Base-by-base conservation (phyloP, 1,140 invertebrate species). In the Bombus terrestris region DNA sequence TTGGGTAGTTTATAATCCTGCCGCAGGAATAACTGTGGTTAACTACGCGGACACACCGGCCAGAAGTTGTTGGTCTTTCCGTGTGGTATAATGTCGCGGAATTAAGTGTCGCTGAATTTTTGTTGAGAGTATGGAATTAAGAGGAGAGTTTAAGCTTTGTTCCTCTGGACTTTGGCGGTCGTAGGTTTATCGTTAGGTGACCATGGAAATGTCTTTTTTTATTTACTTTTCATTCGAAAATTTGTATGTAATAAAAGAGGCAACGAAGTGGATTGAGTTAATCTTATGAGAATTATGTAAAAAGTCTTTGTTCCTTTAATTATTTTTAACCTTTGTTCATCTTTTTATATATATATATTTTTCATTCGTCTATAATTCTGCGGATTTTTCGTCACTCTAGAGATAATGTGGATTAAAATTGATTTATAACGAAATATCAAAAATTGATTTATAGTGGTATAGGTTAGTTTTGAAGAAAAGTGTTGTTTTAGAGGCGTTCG, bases 1-100 rank as follows among this genome's bases (percentile, higher is more conserved):
- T 43, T 15, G 6, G n/a, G 3, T 37, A 76, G 47, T 57, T 76
- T 76, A 76, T 76, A 76, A 76, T 76, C 47, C 47, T 15, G 41
- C 39, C 18, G 69, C 69, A 12, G 12, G 37, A 28, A 72, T 53
- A 32, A 32, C 25, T 22, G 25, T 13, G 32, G 73, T 22, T 39
- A 69, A 69, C 35, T 69, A 37, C 18, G 68, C 25, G 71, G n/a
- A 22, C 43, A 5, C 18, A 6, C 10, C 12, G 12, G 10, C 22
- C 25, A 2, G 37, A 28, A 41, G 69, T n/a, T 32, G 66, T 68
- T 68, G 8, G 2, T 22, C 59, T 28, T 62, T n/a, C 5, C 28
- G 59, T 22, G 18, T 32, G 66, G 32, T 35, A 35, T 9, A 10
- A 22, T 18, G 32, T 37, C 32, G 8, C 22, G 8, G 68, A 37